phyloP scores from a whole-genome alignment of 2,888 invertebrate species.

The Cosmia trapezina region DNA sequence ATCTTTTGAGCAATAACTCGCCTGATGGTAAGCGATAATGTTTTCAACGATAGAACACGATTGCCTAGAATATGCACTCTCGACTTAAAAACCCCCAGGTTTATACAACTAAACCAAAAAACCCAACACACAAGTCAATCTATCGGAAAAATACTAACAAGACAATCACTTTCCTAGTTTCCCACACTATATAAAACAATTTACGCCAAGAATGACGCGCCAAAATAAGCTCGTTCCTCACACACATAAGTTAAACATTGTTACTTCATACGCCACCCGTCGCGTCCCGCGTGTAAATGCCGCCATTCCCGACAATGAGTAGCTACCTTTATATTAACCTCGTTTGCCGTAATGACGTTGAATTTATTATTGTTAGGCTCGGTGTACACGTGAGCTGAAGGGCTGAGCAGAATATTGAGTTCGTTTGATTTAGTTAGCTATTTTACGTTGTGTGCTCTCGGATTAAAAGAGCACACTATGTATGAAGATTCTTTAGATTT shows the following conservation, averaged over 20 bases:
- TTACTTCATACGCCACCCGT: slow-evolving; percentile 51
- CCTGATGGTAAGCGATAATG: neutral
- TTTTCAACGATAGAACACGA: neutral
- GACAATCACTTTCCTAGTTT: slow-evolving; percentile 16
- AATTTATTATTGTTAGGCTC: slow-evolving; percentile 73
- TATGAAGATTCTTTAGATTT: neutral
- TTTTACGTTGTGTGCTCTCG: slow-evolving; percentile 6
- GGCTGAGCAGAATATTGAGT: slow-evolving; percentile 35
- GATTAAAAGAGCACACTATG: slow-evolving; percentile 9
- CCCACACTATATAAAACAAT: slow-evolving; percentile 46
- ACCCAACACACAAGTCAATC: neutral
- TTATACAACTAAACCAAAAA: no score
- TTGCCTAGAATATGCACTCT: neutral
- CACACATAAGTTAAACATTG: slow-evolving; percentile 61
- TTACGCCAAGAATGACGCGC: slow-evolving; percentile 37
- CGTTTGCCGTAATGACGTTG: slow-evolving; percentile 74
- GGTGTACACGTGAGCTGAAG: slow-evolving; percentile 49
- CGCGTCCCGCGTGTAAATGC: slow-evolving; percentile 67
- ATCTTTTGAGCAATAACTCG: neutral
- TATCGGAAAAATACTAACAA: slow-evolving; percentile 5
- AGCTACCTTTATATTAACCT: slow-evolving; percentile 77
- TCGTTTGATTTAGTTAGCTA: slow-evolving; percentile 44
- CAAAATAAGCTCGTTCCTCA: slow-evolving; percentile 57
- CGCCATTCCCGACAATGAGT: slow-evolving; percentile 71
- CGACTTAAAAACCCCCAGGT: neutral